Evolutionary conservation across 2,888 invertebrate genomes (phyloP), one percentile per base, ranked within the genome.

Genomic region (Pammene aurita): DNA sequence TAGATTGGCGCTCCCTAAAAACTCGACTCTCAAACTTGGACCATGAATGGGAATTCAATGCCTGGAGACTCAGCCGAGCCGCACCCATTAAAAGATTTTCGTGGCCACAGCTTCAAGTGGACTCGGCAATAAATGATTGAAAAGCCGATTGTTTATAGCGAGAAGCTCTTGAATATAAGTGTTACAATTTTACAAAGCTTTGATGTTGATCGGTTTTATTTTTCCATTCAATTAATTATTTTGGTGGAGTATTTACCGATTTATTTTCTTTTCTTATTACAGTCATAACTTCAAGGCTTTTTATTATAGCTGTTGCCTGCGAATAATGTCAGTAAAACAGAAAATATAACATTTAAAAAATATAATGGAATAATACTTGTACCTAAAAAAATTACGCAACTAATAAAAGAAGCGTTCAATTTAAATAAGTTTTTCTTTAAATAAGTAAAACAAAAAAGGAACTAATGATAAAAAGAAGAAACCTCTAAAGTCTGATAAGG

Each of bases 51-150:
- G 42, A 58, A 44, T 34, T 10, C 26, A 7, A 0, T 9, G 11
- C 0, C n/a, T 38, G 50, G 54, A 18, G 16, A 64, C 16, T 79
- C 79, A 73, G 76, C 79, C 80, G 78, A 79, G 78, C 77, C 81
- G 80, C 78, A 75, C 79, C 83, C 84, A 85, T 87, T 87, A 85
- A 86, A 87, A 87, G 80, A 85, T 87, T 72, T 66, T 72, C 62
- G 67, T 73, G 38, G 34, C 50, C 55, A 71, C 69, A 74, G 70
- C 71, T 72, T 75, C 67, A 67, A 72, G 70, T 71, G 66, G 65
- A 42, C 48, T 38, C 7, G 42, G 57, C 52, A 26, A 70, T 65
- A 54, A 54, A 61, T 65, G 54, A 65, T 46, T 62, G n/a, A 54
- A 46, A 4, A 46, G 34, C 56, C 10, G 61, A 55, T 54, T 56